A percentile compares a stretch with the other conserved stretches of the same genome.
Conservation (phyloP, 2,113 vertebrate genomes). For the Calyptommatus sinebrachiatus region DNA sequence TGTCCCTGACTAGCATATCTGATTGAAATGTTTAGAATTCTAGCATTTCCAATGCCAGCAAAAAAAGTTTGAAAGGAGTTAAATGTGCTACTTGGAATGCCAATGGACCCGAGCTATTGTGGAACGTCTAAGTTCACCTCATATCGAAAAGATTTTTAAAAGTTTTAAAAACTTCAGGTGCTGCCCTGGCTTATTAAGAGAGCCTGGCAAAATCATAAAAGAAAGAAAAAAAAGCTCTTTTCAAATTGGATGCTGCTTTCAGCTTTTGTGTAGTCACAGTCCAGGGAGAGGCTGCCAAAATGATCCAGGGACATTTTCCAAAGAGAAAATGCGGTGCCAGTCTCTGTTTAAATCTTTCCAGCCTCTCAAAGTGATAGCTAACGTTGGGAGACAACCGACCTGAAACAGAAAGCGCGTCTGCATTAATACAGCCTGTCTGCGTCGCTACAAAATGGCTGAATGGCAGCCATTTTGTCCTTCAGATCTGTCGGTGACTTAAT, state of each 20-base stretch:
- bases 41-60: not conserved
- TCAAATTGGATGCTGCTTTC: conserved; percentile 54
- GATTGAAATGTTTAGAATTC: not conserved
- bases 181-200: conserved; percentile 58
- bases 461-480: conserved; percentile 61
- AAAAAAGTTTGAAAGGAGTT: accelerated
- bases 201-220: conserved; percentile 44
- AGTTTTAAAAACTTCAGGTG: conserved; percentile 41
- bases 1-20: not conserved
- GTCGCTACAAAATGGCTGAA: conserved; percentile 63
- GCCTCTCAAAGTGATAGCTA: not conserved
- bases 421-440: not conserved
- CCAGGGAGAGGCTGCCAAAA: not conserved
- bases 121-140: not conserved
- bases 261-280: conserved; percentile 46
- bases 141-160: conserved; percentile 17
- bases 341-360: conserved; percentile 29
- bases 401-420: not conserved
- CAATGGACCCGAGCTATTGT: not conserved
- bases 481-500: conserved; percentile 2
- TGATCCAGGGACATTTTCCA: not conserved
- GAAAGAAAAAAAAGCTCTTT: conserved; percentile 49
- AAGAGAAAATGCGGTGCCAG: conserved; percentile 22
- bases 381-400: conserved; percentile 20
- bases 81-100: conserved; percentile 9